Evolutionary conservation across 2,113 vertebrate genomes (phyloP).

Genomic region (Pollachius pollachius): DNA sequence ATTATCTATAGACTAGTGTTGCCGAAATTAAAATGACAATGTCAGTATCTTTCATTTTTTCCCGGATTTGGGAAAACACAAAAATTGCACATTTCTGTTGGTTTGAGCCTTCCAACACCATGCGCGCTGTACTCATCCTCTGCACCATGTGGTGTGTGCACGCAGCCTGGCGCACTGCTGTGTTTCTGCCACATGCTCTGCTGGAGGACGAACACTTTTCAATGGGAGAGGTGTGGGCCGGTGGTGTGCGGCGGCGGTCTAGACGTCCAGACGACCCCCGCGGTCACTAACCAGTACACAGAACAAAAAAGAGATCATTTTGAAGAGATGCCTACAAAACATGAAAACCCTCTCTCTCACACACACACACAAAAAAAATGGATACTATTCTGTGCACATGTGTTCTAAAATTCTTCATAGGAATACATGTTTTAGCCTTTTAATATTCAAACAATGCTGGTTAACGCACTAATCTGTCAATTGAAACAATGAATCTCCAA

Average conservation of each 20-base stretch:
- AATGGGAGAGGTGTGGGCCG: conserved; percentile 57
- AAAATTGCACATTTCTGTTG: conserved; percentile 79
- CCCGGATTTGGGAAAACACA: conserved; percentile 71
- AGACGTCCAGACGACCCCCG: conserved; percentile 59
- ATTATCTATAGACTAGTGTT: conserved; percentile 70
- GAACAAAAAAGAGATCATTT: conserved; percentile 18
- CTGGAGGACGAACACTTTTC: conserved; percentile 61
- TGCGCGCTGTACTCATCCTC: conserved; percentile 70
- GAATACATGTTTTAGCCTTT: conserved; percentile 40
- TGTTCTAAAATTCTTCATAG: conserved; percentile 34
- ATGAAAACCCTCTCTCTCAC: conserved; percentile 6
- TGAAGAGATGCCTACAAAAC: conserved; percentile 46
- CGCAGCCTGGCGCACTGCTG: conserved; percentile 59
- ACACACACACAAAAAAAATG: conserved; percentile 9
- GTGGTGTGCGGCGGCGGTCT: conserved; percentile 64
- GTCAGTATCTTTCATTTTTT: conserved; percentile 73
- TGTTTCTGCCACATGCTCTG: conserved; percentile 63
- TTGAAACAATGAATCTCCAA: conserved; percentile 25
- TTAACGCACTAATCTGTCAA: conserved; percentile 53
- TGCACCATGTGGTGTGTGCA: conserved; percentile 61
- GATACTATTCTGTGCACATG: conserved; percentile 35
- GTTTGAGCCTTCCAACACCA: conserved; percentile 74
- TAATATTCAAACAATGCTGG: conserved; percentile 41
- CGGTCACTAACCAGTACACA: conserved; percentile 27
- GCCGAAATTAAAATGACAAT: conserved; percentile 71